Conservation (phyloP, 1,140 invertebrate species). For the Hylaeus volcanicus region DNA sequence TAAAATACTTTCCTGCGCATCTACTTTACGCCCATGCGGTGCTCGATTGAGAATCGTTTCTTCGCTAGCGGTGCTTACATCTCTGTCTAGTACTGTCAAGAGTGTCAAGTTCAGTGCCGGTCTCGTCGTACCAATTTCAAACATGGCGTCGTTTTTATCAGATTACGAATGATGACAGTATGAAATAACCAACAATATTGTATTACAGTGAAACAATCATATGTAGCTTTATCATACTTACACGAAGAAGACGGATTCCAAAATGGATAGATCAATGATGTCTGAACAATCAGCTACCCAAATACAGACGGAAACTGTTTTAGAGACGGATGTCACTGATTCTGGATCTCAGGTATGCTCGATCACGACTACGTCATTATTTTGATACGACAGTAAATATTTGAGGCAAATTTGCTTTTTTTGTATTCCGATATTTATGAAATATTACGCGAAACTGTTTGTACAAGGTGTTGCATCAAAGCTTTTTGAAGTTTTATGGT, state of each 20-base stretch:
- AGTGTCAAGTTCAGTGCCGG: no score
- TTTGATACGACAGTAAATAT: not conserved
- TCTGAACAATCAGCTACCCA: conserved; percentile 66
- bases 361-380: conserved; percentile 25
- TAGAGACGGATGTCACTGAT: conserved; percentile 65
- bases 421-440: not conserved
- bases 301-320: conserved; percentile 70
- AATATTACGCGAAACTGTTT: not conserved
- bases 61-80: no score
- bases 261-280: conserved; percentile 63
- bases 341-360: conserved; percentile 65
- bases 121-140: conserved; percentile 1
- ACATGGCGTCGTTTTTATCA: conserved; percentile 47
- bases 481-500: no score
- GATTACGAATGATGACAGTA: conserved; percentile 30
- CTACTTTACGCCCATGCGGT: no score
- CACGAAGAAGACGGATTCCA: conserved; percentile 10
- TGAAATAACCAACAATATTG: conserved; percentile 24
- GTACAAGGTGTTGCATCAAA: not conserved
- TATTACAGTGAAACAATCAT: conserved; percentile 2
- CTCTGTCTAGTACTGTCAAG: no score
- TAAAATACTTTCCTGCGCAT: no score
- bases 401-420: not conserved
- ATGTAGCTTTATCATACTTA: conserved; percentile 1
- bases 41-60: no score